Evolutionary conservation across 2,113 vertebrate genomes (phyloP), one percentile per base, ranked within the genome.

Genomic region (Coptodon bakossiorum): DNA sequence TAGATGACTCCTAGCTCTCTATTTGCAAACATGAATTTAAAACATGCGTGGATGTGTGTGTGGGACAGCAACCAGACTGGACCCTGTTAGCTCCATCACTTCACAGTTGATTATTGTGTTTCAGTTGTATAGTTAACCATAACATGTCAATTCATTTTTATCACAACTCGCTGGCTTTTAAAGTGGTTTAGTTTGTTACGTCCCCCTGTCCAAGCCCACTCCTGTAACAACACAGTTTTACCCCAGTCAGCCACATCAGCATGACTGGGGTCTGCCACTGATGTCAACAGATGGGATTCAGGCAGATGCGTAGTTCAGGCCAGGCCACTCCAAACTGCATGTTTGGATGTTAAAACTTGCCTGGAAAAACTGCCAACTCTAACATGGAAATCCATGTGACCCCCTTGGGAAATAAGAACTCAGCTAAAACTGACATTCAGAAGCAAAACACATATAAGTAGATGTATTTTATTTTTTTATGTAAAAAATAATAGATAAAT

Each of bases 211-310:
- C 11, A 68, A 40, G 6, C 63, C 34, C 6, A 0, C 10, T n/a
- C 13, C 61, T 66, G 0, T 38, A 66, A n/a, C 63, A 5, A 0
- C 10, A 13, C 63, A 68, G 22, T 68, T 13, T 22, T 7, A 40
- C 36, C 66, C 1, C 63, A 24, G 0, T 5, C 36, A 71, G 63
- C 63, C 63, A 71, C 38, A 71, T 22, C 66, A 27, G 66, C 38
- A 27, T 0, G 8, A 3, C 1, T 71, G 66, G 0, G 2, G 7
- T 3, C 0, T 16, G 1, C n/a, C n/a, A 45, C 66, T 4, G 38
- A 27, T 43, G 66, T 43, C 22, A 2, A 43, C 31, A 45, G n/a
- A 27, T 71, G 1, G 13, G 38, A 45, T 16, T 43, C 3, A 71
- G 36, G 36, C 36, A 63, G 31, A 63, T 16, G 59, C 0, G 17